Evolutionary conservation across 2,113 vertebrate species (phyloP), one percentile per base, ranked within the genome.

Genomic region (Ammospiza nelsoni): DNA sequence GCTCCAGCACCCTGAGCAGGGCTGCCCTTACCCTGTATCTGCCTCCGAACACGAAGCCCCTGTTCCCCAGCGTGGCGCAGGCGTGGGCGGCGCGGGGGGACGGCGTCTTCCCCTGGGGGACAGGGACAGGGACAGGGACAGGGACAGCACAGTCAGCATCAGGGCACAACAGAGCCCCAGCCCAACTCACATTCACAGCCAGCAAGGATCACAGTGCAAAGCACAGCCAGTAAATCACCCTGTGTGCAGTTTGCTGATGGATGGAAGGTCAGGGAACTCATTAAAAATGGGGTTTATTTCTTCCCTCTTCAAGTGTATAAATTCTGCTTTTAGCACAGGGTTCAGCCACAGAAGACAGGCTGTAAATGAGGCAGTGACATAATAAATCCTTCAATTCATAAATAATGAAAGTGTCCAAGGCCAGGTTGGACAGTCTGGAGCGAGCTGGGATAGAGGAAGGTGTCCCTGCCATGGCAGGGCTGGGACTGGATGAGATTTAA

Each of bases 51-150:
- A 99, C 98, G 27, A 98, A 99, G 12, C 99, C 99, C 95, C 98
- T 96, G 98, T 99, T 99, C 46, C 98, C 99, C 8, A 99, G 89
- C 1, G 99, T 98, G 24, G 99, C 99, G 18, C 99, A 99, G 83
- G 99, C 99, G 9, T 99, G 99, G 65, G 99, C 99, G 9, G 99
- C 99, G 22, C 99, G 98, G 6, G 99, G 99, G 0, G 99, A 99
- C 0, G 99, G 99, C 1, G 98, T 96, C 88, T 98, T 99, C 6
- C 99, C 99, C 99, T 99, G 87, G 28, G 14, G 15, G 18, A 41
- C 39, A 39, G 39, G 39, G 39, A 41, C 41, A 43, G 28, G 37
- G 48, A 83, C 73, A 51, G 28, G 37, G 48, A 83, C 73, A 51
- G 52, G 44, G 35, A 74, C 68, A 58, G 6, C 77, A 67, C 54